Conservation (phyloP, 2,797 vertebrate genomes). For the Erpetoichthys calabaricus region DNA sequence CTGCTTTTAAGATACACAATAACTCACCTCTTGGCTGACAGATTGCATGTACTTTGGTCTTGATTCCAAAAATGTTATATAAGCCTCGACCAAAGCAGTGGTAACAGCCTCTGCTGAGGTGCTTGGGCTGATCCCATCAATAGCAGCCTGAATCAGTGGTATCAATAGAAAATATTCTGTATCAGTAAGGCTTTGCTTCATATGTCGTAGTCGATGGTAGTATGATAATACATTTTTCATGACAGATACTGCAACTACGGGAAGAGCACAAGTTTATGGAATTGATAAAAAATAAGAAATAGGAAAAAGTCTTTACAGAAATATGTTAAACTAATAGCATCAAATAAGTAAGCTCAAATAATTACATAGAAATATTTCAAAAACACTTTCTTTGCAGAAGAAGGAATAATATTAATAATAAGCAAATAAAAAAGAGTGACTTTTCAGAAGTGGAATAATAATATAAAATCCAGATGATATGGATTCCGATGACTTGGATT, state of each 20-base stretch:
- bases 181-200: slow-evolving; percentile 12
- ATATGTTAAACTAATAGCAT: not conserved
- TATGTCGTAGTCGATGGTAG: slow-evolving; percentile 19
- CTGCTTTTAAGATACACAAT: no score
- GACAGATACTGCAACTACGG: slow-evolving; percentile 13
- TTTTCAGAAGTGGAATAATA: no score
- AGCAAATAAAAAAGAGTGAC: no score
- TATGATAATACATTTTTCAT: slow-evolving; percentile 25
- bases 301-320: not conserved
- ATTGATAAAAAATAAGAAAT: not conserved
- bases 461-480: no score
- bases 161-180: slow-evolving; percentile 19
- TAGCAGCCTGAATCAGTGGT: slow-evolving; percentile 16
- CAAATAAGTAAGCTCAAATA: not conserved
- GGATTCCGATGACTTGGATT: no score
- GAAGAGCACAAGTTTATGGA: not conserved
- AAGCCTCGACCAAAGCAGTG: slow-evolving; percentile 19
- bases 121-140: slow-evolving; percentile 8
- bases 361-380: no score
- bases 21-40: not conserved
- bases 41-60: slow-evolving; percentile 5
- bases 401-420: no score
- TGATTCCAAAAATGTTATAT: slow-evolving; percentile 17
- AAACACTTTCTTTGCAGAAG: no score
- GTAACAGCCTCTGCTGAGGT: slow-evolving; percentile 12